Evolutionary conservation across 2,113 vertebrate species (phyloP).

Genomic region (Mixornis gularis): DNA sequence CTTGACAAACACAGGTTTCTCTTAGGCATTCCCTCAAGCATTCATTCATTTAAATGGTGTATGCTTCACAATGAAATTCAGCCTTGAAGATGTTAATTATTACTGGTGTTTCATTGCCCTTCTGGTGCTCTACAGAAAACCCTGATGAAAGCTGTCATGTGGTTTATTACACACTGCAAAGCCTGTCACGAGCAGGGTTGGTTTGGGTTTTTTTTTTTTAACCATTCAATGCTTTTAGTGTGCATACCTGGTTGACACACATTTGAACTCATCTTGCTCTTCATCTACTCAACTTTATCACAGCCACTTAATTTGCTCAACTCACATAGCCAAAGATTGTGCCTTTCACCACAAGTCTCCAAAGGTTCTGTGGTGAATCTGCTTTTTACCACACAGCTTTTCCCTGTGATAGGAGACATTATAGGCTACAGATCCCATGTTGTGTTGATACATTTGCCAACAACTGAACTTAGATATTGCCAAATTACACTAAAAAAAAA

Average conservation of each 20-base stretch:
- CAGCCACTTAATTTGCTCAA: neutral
- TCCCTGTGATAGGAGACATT: neutral
- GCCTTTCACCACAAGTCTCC: neutral
- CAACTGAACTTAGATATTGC: neutral
- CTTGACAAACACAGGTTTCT: neutral
- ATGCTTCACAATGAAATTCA: neutral
- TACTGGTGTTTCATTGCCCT: neutral
- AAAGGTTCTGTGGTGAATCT: neutral
- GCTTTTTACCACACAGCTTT: neutral
- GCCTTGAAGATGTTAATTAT: neutral
- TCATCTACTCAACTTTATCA: neutral
- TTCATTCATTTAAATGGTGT: neutral
- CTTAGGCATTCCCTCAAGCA: neutral
- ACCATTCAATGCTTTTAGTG: neutral
- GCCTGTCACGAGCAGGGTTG: accelerated
- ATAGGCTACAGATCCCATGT: neutral
- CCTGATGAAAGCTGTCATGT: neutral
- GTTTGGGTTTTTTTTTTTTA: neutral
- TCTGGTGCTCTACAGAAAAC: neutral
- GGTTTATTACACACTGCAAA: neutral
- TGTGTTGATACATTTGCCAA: neutral
- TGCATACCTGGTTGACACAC: neutral
- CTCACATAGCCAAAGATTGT: neutral
- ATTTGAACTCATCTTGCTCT: neutral
- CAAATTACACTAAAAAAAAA: neutral